phyloP scores from a whole-genome alignment of 2,888 invertebrate genomes.

The Melinaea menophilus region DNA sequence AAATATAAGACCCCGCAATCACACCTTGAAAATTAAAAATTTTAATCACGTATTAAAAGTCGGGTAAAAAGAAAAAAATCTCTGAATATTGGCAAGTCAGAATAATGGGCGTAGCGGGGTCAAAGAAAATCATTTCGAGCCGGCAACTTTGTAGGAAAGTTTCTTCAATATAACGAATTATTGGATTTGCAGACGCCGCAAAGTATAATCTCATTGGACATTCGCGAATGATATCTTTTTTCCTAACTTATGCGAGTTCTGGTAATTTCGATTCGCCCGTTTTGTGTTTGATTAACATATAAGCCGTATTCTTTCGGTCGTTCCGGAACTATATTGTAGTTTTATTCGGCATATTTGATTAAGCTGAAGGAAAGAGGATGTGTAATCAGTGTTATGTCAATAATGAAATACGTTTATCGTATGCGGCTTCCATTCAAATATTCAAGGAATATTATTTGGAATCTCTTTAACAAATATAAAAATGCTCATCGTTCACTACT shows the following conservation, averaged over 20 bases:
- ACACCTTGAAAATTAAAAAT: conserved; percentile 7
- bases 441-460: background rate
- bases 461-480: too few relatives aligned
- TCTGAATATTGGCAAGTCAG: conserved; percentile 50
- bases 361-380: background rate
- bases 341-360: conserved; percentile 18
- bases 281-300: conserved; percentile 40
- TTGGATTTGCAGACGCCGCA: conserved; percentile 63
- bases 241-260: conserved; percentile 38
- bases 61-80: conserved; percentile 12
- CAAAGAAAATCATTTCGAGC: conserved; percentile 65
- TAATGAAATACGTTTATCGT: conserved; percentile 5
- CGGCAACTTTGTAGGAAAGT: conserved; percentile 59
- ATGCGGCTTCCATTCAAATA: conserved; percentile 2
- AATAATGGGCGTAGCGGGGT: conserved; percentile 54
- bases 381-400: conserved; percentile 4
- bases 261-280: conserved; percentile 36
- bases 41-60: conserved; percentile 10
- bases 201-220: conserved; percentile 54
- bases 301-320: conserved; percentile 27
- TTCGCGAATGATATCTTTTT: conserved; percentile 55
- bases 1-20: background rate
- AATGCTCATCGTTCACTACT: too few relatives aligned
- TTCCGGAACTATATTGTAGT: conserved; percentile 26
- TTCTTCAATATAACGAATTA: conserved; percentile 73